Percentiles rank a stretch among this genome's conserved stretches.
Evolutionary conservation across 1,140 invertebrate genomes (phyloP).

Genomic region (Ladona fulva): DNA sequence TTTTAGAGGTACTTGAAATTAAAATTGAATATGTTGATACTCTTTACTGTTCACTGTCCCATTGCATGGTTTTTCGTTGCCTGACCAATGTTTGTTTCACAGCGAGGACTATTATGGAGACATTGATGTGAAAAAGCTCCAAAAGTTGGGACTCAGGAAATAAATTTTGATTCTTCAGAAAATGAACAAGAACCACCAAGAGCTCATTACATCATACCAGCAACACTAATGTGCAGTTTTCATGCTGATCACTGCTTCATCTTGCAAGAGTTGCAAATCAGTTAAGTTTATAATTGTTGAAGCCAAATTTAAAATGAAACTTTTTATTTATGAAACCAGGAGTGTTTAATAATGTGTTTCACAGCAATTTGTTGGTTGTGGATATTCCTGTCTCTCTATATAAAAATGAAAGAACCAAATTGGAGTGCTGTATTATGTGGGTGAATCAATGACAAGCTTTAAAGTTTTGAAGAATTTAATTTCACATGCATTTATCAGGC

Average conservation of each 20-base stretch:
- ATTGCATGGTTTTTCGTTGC: background rate
- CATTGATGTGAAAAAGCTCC: slow-evolving; percentile 68
- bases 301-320: background rate
- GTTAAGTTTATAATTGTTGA: background rate
- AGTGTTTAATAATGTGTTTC: too few species aligned
- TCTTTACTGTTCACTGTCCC: background rate
- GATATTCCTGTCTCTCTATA: too few species aligned
- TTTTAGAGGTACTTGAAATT: too few species aligned
- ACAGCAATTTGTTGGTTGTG: too few species aligned
- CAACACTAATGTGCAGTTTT: background rate
- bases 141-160: slow-evolving; percentile 50
- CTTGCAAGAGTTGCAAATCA: background rate
- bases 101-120: slow-evolving; percentile 79
- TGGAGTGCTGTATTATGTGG: too few species aligned
- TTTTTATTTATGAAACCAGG: background rate
- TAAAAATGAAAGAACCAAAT: too few species aligned
- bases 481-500: too few species aligned
- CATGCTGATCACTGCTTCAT: background rate
- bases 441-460: too few species aligned
- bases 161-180: background rate
- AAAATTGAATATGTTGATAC: too few species aligned
- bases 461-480: too few species aligned
- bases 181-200: background rate
- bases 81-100: slow-evolving; percentile 33
- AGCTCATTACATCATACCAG: background rate